phyloP scores from a whole-genome alignment of 2,888 invertebrate species.

The Dasypolia templi region DNA sequence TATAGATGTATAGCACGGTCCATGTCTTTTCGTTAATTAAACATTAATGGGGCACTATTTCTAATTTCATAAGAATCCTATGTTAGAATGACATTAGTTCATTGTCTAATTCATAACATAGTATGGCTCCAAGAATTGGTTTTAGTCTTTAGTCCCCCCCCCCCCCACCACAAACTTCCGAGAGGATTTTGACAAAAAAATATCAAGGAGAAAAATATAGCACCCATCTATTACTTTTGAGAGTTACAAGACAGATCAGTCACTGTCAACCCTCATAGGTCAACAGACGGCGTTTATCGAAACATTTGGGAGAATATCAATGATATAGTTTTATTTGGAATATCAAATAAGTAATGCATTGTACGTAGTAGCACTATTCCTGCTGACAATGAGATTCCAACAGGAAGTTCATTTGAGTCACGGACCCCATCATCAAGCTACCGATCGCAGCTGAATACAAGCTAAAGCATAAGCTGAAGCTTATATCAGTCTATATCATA shows the following conservation, averaged over 20 bases:
- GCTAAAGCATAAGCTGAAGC: background rate
- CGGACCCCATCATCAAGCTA: background rate
- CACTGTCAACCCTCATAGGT: slow-evolving; percentile 26
- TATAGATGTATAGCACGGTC: slow-evolving; percentile 37
- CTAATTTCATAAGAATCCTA: background rate
- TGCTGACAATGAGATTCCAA: background rate
- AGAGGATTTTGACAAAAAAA: background rate
- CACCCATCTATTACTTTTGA: slow-evolving; percentile 17
- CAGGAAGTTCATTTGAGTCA: background rate
- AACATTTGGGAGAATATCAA: slow-evolving; percentile 21
- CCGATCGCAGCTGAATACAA: background rate
- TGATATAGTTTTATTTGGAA: slow-evolving; percentile 3
- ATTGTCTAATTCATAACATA: background rate
- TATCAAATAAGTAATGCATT: slow-evolving; percentile 2
- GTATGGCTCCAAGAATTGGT: background rate
- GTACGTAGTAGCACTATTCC: background rate
- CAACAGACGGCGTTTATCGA: slow-evolving; percentile 15
- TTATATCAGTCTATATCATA: too few species aligned
- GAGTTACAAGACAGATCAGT: slow-evolving; percentile 31
- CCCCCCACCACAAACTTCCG: background rate
- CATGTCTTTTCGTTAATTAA: slow-evolving; percentile 3
- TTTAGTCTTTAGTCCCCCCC: too few species aligned
- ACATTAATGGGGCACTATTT: background rate
- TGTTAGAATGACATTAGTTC: background rate
- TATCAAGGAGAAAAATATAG: background rate